phyloP scores from a whole-genome alignment of 2,797 vertebrate genomes.

The Takifugu ocellatus region DNA sequence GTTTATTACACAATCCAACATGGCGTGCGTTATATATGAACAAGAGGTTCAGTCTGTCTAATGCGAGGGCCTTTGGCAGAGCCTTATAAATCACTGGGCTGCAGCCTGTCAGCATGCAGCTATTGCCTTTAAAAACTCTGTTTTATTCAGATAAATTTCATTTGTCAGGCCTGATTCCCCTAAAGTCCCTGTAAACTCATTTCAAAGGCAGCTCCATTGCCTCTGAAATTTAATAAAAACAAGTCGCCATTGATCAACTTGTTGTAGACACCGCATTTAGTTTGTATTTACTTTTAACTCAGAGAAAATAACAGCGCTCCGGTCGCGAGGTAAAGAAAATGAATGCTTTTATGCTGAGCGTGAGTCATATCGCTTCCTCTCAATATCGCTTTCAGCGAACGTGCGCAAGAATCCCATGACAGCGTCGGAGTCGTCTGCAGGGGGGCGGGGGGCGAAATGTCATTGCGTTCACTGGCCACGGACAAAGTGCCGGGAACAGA shows the following conservation, averaged over 20 bases:
- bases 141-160: conserved; percentile 80
- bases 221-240: conserved; percentile 72
- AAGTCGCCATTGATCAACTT: conserved; percentile 79
- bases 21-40: conserved; percentile 55
- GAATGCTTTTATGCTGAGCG: conserved; percentile 64
- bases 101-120: conserved; percentile 70
- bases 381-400: conserved; percentile 51
- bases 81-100: conserved; percentile 77
- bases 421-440: conserved; percentile 33
- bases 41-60: conserved; percentile 55
- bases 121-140: conserved; percentile 71
- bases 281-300: conserved; percentile 60
- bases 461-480: conserved; percentile 33
- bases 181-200: conserved; percentile 75
- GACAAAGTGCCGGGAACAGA: conserved; percentile 44
- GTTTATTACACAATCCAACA: conserved; percentile 65
- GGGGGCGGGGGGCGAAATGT: conserved; percentile 48
- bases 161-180: conserved; percentile 78
- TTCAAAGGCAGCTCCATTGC: conserved; percentile 71
- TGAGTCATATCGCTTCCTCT: conserved; percentile 52
- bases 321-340: conserved; percentile 51
- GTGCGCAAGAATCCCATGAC: conserved; percentile 47
- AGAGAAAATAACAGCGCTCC: conserved; percentile 53
- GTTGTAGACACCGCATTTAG: conserved; percentile 69
- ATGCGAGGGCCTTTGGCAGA: conserved; percentile 46